These are phyloP conservation scores for Mus caroli DNA, from an alignment of 2,797 vertebrate species.

Conservation along the genomic window DNA sequence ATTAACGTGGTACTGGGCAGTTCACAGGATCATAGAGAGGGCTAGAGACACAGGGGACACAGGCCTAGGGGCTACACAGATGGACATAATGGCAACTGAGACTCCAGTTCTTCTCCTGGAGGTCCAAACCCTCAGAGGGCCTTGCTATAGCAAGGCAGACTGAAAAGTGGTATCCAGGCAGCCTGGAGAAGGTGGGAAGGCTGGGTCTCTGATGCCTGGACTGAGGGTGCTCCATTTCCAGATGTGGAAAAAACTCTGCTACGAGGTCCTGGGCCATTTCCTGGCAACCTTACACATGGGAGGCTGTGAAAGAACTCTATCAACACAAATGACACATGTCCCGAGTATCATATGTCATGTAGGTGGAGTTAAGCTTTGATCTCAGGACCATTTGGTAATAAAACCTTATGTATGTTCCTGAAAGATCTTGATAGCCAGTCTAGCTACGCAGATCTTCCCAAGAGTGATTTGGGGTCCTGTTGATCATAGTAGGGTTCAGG, in stretches of 20 bases:
- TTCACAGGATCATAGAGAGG: neutral
- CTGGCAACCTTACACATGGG: neutral
- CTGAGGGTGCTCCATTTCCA: neutral
- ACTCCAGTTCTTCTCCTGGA: neutral
- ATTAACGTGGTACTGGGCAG: neutral
- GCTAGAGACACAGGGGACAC: neutral
- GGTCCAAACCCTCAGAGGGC: neutral
- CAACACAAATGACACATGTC: neutral
- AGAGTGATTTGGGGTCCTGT: neutral
- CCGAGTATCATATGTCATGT: neutral
- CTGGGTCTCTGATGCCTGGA: neutral
- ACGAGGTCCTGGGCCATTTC: neutral
- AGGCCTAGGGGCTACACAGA: neutral
- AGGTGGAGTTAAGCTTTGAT: neutral
- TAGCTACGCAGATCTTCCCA: neutral
- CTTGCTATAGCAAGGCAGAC: neutral
- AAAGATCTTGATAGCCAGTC: neutral
- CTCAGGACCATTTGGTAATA: neutral
- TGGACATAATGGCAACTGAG: neutral
- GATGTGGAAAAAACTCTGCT: neutral
- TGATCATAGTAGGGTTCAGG: neutral
- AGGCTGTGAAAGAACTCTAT: neutral
- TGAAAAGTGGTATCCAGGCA: rapidly evolving
- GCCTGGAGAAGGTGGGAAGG: neutral
- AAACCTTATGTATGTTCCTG: neutral